Base-by-base conservation (phyloP, 2,888 invertebrate species). In the Adelphocoris suturalis region DNA sequence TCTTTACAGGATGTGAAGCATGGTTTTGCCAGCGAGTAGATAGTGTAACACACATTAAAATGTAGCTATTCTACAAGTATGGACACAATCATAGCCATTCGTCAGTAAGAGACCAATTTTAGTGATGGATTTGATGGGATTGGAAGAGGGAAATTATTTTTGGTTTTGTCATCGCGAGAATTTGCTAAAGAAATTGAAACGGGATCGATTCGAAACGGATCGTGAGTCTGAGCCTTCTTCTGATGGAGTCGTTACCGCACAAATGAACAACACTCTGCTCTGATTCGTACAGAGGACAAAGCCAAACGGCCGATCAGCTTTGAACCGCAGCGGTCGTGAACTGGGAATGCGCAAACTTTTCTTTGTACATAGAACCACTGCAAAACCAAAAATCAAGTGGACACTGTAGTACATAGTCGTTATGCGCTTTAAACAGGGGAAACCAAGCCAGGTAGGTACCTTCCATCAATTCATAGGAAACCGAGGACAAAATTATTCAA, bases 261-360 rank as follows among this genome's bases (percentile, higher is more conserved):
- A 75, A n/a, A 55, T 4, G 68, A 86, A 86, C 47, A 47, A 0
- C 14, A 75, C 47, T 9, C 13, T 46, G 16, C 14, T 52, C 14
- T 13, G 1, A 12, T 23, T 48, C 1, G 19, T 14, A 46, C n/a
- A 23, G 37, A 68, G 91, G 92, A 92, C 61, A 27, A 89, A 57
- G 23, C 19, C 23, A 19, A 89, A 89, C 0, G 89, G 89, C 12
- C 46, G 80, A 81, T 89, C 61, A 14, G 81, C 80, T 19, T 81
- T 23, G 47, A 89, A 89, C 23, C 11, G 14, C 7, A 37, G 2
- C 3, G 37, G 37, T 37, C 37, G 37, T 37, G 7, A 2, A 46
- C 28, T 61, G n/a, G 37, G 14, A 37, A 61, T 27, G 28, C 37
- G 19, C 61, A 85, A 61, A 85, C 85, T 85, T 85, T 61, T 85